phyloP scores from a whole-genome alignment of 2,113 vertebrate species.

The Xerus inauris region DNA sequence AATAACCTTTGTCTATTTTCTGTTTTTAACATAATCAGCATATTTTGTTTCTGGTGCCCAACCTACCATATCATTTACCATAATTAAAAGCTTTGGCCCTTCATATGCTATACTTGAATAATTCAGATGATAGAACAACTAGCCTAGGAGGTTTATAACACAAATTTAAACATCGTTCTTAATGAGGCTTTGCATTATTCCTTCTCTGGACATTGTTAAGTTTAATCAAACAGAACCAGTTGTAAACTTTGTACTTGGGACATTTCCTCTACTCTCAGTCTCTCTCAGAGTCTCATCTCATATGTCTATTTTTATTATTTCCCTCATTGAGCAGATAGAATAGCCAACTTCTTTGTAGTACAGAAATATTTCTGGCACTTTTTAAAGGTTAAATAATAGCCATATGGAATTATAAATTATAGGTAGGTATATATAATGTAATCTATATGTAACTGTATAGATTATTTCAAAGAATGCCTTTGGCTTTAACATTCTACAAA shows the following conservation, averaged over 20 bases:
- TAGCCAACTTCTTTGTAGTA: not conserved
- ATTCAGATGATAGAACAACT: slow-evolving; percentile 26
- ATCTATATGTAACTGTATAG: not conserved
- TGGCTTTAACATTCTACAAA: not conserved
- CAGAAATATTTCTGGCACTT: not conserved
- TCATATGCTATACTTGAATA: not conserved
- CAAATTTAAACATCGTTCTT: slow-evolving; percentile 3
- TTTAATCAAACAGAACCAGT: not conserved
- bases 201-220: not conserved
- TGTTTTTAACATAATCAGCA: not conserved
- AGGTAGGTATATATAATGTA: not conserved
- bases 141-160: not conserved
- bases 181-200: not conserved
- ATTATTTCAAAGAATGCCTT: not conserved
- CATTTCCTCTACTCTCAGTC: not conserved
- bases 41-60: not conserved
- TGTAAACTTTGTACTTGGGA: not conserved
- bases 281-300: not conserved
- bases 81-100: slow-evolving; percentile 5
- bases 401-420: not conserved
- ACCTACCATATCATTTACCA: not conserved
- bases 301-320: slow-evolving; percentile 10
- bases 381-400: slow-evolving; percentile 30
- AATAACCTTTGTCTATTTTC: not conserved
- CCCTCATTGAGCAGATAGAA: not conserved